These are phyloP conservation scores for Tuberolachnus salignus DNA, from an alignment of 2,888 invertebrate genomes.

Conservation along the genomic window DNA sequence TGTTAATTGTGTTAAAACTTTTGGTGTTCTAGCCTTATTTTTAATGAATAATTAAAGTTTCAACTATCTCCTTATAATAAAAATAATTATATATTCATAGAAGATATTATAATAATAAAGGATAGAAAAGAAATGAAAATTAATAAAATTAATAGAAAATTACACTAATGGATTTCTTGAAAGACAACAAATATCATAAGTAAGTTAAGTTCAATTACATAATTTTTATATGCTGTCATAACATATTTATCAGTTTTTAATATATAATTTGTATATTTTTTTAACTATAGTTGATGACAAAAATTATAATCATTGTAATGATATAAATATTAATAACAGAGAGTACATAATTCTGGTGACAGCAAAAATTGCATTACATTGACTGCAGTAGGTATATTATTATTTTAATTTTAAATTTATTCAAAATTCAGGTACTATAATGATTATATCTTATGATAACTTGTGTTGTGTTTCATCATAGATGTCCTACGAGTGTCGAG, in stretches of 20 bases:
- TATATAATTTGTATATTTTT: conserved; percentile 1
- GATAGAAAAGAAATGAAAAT: background rate
- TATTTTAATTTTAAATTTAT: no score
- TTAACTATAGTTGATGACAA: conserved; percentile 10
- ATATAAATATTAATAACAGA: background rate
- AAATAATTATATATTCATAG: background rate
- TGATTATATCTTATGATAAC: no score
- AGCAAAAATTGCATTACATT: background rate
- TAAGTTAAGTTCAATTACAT: conserved; percentile 11
- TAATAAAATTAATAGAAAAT: background rate
- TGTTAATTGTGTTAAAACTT: no score
- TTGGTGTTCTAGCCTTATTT: background rate
- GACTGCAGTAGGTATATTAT: background rate
- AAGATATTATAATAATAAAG: background rate
- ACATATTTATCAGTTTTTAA: background rate
- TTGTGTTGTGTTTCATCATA: no score
- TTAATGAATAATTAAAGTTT: background rate
- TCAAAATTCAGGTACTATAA: no score
- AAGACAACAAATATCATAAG: conserved; percentile 2
- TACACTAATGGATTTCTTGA: conserved; percentile 5
- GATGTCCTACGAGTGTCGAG: no score
- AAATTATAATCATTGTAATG: conserved; percentile 9
- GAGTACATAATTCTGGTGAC: background rate
- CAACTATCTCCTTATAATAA: background rate
- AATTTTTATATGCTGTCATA: background rate